A percentile compares a stretch with the other conserved stretches of the same genome.
Conservation (phyloP, 2,797 vertebrate genomes). For the Malacoraja senta region DNA sequence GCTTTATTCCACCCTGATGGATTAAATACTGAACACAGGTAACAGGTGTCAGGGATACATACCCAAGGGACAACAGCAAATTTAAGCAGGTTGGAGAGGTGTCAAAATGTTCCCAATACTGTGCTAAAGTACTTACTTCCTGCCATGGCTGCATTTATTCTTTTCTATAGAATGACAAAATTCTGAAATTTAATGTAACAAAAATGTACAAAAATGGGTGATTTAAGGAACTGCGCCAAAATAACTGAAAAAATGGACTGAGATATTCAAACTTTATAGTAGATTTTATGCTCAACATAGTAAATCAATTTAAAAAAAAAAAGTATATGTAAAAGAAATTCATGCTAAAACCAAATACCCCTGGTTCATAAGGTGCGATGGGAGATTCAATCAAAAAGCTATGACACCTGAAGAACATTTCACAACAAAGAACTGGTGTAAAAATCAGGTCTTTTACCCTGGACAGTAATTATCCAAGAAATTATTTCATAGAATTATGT, state of each 20-base stretch:
- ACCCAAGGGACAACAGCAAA: background rate
- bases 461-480: background rate
- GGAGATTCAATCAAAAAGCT: background rate
- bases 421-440: background rate
- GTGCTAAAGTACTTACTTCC: background rate
- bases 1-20: too few species aligned
- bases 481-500: background rate
- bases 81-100: background rate
- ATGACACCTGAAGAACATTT: background rate
- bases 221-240: background rate
- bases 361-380: background rate
- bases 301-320: background rate
- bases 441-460: background rate
- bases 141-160: background rate
- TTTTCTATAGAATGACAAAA: background rate
- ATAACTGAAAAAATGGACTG: background rate
- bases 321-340: background rate
- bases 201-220: background rate
- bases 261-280: background rate
- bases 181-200: background rate
- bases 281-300: background rate
- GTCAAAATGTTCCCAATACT: background rate
- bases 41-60: too few species aligned
- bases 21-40: too few species aligned
- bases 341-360: background rate